phyloP scores from a whole-genome alignment of 1,140 invertebrate genomes.

The Ridgeia piscesae region DNA sequence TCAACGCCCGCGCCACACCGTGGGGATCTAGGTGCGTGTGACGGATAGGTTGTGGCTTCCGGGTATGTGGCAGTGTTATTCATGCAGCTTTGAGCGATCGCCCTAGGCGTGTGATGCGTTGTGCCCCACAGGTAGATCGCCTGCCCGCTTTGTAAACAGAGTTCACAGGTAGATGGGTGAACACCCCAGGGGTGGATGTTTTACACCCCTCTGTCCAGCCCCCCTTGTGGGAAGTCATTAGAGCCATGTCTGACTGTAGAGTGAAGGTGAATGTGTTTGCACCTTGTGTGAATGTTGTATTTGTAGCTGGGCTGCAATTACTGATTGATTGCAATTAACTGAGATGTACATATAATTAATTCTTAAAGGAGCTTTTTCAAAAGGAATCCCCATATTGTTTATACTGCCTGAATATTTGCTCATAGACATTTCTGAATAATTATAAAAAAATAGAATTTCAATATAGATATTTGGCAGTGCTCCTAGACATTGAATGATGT shows the following conservation, averaged over 20 bases:
- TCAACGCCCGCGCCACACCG: conserved; percentile 56
- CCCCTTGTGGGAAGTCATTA: not conserved
- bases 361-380: not conserved
- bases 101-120: not conserved
- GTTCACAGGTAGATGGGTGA: not conserved
- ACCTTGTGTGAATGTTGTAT: not conserved
- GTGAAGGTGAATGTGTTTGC: not conserved
- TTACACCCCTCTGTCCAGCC: not conserved
- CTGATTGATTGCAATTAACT: not conserved
- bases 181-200: not conserved
- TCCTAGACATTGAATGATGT: not conserved
- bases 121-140: not conserved
- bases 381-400: not conserved
- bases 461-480: not conserved
- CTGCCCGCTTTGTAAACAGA: not conserved
- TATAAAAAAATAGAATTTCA: not conserved
- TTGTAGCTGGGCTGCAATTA: not conserved
- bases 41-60: not conserved
- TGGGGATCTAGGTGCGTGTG: conserved; percentile 50
- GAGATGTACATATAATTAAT: not conserved
- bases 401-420: not conserved
- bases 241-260: not conserved
- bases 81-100: not conserved
- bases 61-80: not conserved
- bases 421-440: not conserved